Percentiles rank a stretch among this genome's conserved stretches.
phyloP scores from a whole-genome alignment of 2,888 invertebrate species.

The Sarcophaga rosellei region DNA sequence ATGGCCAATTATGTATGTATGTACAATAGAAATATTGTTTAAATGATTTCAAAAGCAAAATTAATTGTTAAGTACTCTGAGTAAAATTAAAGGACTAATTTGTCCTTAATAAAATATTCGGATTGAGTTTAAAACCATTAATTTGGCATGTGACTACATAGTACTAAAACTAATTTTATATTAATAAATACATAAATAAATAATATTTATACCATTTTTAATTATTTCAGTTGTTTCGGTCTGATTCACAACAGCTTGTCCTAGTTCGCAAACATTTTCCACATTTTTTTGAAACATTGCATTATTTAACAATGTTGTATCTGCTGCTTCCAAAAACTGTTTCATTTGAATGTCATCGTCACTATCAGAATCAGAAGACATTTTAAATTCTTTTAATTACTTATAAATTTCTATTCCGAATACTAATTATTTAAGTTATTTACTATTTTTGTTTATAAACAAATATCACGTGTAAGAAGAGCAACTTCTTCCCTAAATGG shows the following conservation, averaged over 20 bases:
- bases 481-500: too few species aligned
- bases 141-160: too few species aligned
- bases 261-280: neutral
- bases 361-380: slow-evolving; percentile 70
- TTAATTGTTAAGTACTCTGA: too few species aligned
- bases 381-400: neutral
- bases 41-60: too few species aligned
- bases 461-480: slow-evolving; percentile 13
- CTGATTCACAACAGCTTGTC: neutral
- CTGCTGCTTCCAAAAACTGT: slow-evolving; percentile 74
- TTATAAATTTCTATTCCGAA: too few species aligned
- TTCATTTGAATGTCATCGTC: slow-evolving; percentile 72
- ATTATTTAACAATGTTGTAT: slow-evolving; percentile 74
- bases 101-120: too few species aligned
- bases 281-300: slow-evolving; percentile 71
- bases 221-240: neutral
- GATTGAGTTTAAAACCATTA: too few species aligned
- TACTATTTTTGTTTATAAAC: slow-evolving; percentile 36
- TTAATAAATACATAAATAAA: too few species aligned
- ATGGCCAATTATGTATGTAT: too few species aligned
- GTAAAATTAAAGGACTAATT: too few species aligned
- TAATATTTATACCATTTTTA: slow-evolving; percentile 34
- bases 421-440: neutral
- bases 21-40: too few species aligned
- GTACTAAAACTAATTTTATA: too few species aligned